Conservation (phyloP, 2,113 vertebrate genomes). For the Nothocercus nigrocapillus region DNA sequence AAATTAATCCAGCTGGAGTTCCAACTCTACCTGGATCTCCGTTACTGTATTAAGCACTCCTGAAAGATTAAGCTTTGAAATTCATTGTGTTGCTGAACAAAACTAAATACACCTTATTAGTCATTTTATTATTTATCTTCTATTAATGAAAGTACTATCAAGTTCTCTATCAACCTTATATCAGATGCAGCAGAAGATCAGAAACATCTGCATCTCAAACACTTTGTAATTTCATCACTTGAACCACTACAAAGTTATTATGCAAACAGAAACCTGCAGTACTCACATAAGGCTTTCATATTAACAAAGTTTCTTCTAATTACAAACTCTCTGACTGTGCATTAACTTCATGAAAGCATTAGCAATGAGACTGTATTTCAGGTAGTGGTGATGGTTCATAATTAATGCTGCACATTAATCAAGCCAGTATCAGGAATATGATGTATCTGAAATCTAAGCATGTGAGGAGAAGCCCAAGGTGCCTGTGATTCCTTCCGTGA, state of each 20-base stretch:
- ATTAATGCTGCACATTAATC: background rate
- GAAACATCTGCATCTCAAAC: background rate
- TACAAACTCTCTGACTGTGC: background rate
- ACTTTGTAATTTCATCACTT: background rate
- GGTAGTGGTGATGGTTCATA: background rate
- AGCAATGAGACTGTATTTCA: background rate
- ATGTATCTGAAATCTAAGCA: background rate
- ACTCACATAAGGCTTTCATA: background rate
- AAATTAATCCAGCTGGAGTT: background rate
- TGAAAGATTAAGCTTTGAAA: background rate
- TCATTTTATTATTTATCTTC: background rate
- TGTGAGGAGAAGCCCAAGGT: background rate
- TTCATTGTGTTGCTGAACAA: accelerated
- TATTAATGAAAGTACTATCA: background rate
- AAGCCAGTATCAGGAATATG: background rate
- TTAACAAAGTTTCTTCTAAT: background rate
- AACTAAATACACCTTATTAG: background rate
- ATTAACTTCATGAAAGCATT: background rate
- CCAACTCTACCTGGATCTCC: background rate
- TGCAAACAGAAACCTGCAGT: background rate
- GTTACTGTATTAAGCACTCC: background rate
- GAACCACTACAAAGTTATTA: background rate
- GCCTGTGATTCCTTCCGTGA: background rate
- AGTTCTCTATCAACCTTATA: background rate
- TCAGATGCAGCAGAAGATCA: background rate